Percentiles rank a stretch among this genome's conserved stretches.
phyloP scores from a whole-genome alignment of 2,888 invertebrate genomes.

The Cerastoderma edule region DNA sequence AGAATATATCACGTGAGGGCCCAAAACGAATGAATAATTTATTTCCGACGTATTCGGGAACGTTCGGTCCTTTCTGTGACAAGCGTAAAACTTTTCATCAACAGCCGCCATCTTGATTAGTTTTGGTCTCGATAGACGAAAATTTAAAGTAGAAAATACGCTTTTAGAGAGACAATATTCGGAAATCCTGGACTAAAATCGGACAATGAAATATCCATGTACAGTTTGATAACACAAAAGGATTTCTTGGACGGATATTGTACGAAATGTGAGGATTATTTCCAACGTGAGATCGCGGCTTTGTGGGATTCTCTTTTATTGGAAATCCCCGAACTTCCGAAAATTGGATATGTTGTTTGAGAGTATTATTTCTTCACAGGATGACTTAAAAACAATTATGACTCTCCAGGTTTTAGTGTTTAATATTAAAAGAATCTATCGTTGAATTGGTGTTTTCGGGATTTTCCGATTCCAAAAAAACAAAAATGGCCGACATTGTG shows the following conservation, averaged over 20 bases:
- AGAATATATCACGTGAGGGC: conserved; percentile 68
- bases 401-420: conserved; percentile 30
- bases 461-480: conserved; percentile 53
- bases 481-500: conserved; percentile 64
- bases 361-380: conserved; percentile 29
- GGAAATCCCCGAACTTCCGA: conserved; percentile 48
- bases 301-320: conserved; percentile 52
- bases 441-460: conserved; percentile 52
- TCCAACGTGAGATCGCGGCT: conserved; percentile 60
- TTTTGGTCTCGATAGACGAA: conserved; percentile 91
- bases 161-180: conserved; percentile 35
- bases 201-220: conserved; percentile 52
- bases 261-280: conserved; percentile 67
- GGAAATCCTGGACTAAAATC: conserved; percentile 27
- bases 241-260: conserved; percentile 38
- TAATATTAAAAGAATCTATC: conserved; percentile 43
- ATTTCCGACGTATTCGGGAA: conserved; percentile 80
- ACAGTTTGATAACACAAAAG: conserved; percentile 34
- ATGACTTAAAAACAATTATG: conserved; percentile 38
- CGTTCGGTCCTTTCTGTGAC: conserved; percentile 89
- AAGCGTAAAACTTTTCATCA: conserved; percentile 98
- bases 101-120: conserved; percentile 97
- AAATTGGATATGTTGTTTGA: conserved; percentile 44
- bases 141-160: conserved; percentile 84
- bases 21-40: conserved; percentile 77